phyloP scores from a whole-genome alignment of 2,888 invertebrate genomes.

The Brachylomia viminalis region DNA sequence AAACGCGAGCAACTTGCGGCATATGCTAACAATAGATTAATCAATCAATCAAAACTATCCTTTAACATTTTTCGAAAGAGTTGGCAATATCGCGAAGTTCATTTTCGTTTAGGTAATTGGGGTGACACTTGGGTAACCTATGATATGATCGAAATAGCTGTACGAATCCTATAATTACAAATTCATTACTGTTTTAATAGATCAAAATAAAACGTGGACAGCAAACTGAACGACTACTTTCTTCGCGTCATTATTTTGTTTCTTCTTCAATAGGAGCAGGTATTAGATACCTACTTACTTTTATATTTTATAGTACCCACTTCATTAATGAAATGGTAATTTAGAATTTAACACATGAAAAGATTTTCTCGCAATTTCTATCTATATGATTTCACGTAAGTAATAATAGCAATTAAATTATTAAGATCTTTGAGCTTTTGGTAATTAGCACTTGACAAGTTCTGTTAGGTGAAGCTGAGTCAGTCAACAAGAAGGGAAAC shows the following conservation, averaged over 20 bases:
- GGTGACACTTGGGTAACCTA: too few species aligned
- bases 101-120: background rate
- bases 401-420: background rate
- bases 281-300: too few species aligned
- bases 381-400: background rate
- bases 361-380: background rate
- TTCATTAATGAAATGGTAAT: background rate
- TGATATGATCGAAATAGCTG: background rate
- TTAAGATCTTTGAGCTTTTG: background rate
- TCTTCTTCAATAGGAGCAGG: background rate
- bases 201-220: background rate
- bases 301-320: too few species aligned
- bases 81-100: too few species aligned
- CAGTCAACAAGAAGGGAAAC: constrained; percentile 18
- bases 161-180: background rate
- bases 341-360: background rate
- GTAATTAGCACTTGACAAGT: constrained; percentile 7
- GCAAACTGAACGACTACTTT: background rate
- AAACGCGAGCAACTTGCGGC: background rate
- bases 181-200: too few species aligned
- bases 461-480: constrained; percentile 6
- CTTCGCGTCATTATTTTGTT: background rate
- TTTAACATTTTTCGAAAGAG: background rate
- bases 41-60: background rate
- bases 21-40: background rate